Percentiles rank a stretch among this genome's conserved stretches.
Conservation (phyloP, 2,888 invertebrate genomes). For the Himalopsyche anomala region DNA sequence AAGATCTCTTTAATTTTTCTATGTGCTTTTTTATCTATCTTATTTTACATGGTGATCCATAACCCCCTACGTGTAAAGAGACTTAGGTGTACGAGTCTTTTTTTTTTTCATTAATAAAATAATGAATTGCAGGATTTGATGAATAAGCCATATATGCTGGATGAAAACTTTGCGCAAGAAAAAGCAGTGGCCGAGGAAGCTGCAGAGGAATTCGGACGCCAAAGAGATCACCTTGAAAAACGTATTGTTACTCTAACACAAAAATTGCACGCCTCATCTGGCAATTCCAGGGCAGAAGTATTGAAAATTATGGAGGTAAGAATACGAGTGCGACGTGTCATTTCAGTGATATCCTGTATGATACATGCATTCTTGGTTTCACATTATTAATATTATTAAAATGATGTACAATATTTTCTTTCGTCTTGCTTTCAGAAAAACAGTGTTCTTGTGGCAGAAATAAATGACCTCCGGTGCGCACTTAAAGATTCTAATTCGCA, state of each 20-base stretch:
- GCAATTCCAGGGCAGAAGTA: constrained; percentile 77
- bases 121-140: constrained; percentile 51
- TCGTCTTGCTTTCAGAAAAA: constrained; percentile 79
- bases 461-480: constrained; percentile 84
- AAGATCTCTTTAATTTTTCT: too few relatives aligned
- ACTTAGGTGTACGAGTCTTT: not conserved
- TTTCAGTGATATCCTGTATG: not conserved
- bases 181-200: constrained; percentile 84
- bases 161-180: constrained; percentile 81
- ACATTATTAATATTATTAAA: constrained; percentile 48
- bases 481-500: constrained; percentile 81
- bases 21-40: not conserved
- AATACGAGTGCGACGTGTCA: too few relatives aligned
- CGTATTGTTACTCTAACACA: constrained; percentile 72
- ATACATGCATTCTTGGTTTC: constrained; percentile 1
- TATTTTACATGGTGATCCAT: not conserved
- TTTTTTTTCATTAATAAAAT: not conserved
- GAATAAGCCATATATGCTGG: constrained; percentile 81
- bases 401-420: constrained; percentile 52
- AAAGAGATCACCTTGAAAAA: constrained; percentile 88
- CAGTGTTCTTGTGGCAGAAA: constrained; percentile 84
- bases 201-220: constrained; percentile 85
- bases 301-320: constrained; percentile 81
- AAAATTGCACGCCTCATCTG: constrained; percentile 71
- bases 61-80: not conserved